These are phyloP conservation scores for Fistularia tabacaria DNA, from an alignment of 2,797 vertebrate genomes.

Conservation along the genomic window DNA sequence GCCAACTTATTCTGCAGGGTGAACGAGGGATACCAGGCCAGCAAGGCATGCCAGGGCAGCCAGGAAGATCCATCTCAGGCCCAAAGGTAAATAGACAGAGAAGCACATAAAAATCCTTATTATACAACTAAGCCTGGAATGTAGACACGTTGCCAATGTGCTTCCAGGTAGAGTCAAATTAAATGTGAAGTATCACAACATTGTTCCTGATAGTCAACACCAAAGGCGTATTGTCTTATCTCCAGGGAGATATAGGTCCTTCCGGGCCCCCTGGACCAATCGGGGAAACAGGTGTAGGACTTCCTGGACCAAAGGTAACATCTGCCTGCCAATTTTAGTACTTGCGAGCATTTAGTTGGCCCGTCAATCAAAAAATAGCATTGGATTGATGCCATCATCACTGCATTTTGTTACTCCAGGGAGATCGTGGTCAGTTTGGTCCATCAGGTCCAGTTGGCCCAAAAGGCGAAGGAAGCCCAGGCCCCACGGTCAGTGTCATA, in stretches of 20 bases:
- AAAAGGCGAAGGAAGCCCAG: slow-evolving; percentile 86
- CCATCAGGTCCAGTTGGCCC: slow-evolving; percentile 77
- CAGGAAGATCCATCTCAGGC: slow-evolving; percentile 83
- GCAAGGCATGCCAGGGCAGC: slow-evolving; percentile 81
- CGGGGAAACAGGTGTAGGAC: slow-evolving; percentile 86
- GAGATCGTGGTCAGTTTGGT: slow-evolving; percentile 81
- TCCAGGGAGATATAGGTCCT: slow-evolving; percentile 83
- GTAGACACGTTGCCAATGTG: slow-evolving; percentile 7
- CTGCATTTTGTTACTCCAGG: slow-evolving; percentile 64
- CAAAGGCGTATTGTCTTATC: slow-evolving; percentile 12
- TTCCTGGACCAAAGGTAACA: slow-evolving; percentile 87
- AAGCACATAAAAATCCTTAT: slow-evolving; percentile 10
- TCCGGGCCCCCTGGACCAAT: slow-evolving; percentile 78
- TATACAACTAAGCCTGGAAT: slow-evolving; percentile 27
- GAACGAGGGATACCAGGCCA: slow-evolving; percentile 83
- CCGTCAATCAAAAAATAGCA: neutral
- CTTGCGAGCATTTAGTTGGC: neutral
- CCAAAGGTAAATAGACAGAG: slow-evolving; percentile 79
- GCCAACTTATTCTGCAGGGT: slow-evolving; percentile 69
- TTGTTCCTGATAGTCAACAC: neutral
- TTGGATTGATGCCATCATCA: slow-evolving; percentile 2
- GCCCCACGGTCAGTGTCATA: slow-evolving; percentile 77
- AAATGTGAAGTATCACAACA: slow-evolving; percentile 19
- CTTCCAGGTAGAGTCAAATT: slow-evolving; percentile 23
- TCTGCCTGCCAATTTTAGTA: neutral